A percentile compares a stretch with the other conserved stretches of the same genome.
Conservation (phyloP, 1,140 invertebrate species). For the Listronotus oregonensis region DNA sequence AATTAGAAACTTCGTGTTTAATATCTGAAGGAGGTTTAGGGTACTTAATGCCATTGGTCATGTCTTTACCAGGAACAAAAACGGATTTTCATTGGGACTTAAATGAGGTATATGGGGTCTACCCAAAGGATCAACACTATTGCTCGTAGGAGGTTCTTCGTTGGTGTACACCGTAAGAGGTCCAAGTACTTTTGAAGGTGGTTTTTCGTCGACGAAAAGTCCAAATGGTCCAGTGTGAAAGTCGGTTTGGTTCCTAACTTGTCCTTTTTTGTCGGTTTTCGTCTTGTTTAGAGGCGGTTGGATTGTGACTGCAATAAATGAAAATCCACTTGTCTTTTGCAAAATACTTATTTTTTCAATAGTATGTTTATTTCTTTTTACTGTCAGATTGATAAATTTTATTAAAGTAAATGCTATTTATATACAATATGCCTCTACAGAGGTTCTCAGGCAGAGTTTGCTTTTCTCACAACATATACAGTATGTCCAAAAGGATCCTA, state of each 20-base stretch:
- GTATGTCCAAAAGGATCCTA: too few relatives aligned
- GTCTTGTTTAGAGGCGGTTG: neutral
- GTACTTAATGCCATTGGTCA: neutral
- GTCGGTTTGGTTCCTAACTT: slow-evolving; percentile 18
- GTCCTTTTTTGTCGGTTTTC: slow-evolving; percentile 33
- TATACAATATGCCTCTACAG: too few relatives aligned
- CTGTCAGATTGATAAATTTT: too few relatives aligned
- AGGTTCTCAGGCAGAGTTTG: too few relatives aligned
- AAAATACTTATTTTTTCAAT: too few relatives aligned
- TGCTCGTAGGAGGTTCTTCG: slow-evolving; percentile 19
- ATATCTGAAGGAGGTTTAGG: neutral
- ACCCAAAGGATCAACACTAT: slow-evolving; percentile 19
- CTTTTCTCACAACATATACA: too few relatives aligned
- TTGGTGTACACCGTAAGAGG: slow-evolving; percentile 51
- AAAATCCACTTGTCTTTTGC: slow-evolving; percentile 34
- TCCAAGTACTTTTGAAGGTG: slow-evolving; percentile 49
- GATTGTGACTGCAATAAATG: slow-evolving; percentile 25
- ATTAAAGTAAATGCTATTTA: too few relatives aligned
- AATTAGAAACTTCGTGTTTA: slow-evolving; percentile 25
- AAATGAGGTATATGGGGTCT: slow-evolving; percentile 30
- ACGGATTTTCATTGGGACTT: slow-evolving; percentile 48
- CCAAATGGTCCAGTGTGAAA: slow-evolving; percentile 22
- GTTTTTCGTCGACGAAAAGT: slow-evolving; percentile 32
- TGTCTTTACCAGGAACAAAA: slow-evolving; percentile 23
- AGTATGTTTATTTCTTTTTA: too few relatives aligned